Percentiles rank a stretch among this genome's conserved stretches.
These are phyloP conservation scores for Drosophila asahinai DNA, from an alignment of 1,140 invertebrate species.

Conservation along the genomic window DNA sequence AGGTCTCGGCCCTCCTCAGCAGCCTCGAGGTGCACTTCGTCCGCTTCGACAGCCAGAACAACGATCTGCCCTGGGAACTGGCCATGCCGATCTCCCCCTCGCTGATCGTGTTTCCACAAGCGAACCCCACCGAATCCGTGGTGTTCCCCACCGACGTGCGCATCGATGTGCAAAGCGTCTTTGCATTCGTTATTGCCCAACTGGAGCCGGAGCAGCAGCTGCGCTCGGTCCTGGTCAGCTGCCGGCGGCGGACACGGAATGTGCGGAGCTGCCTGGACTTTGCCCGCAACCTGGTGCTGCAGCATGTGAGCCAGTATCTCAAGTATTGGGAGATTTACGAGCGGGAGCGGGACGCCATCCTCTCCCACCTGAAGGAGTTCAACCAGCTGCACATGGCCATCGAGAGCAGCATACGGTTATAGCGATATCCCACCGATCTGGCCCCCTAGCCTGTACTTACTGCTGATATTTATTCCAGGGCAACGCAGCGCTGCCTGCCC, in stretches of 20 bases:
- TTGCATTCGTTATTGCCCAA: constrained; percentile 71
- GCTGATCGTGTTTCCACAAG: constrained; percentile 67
- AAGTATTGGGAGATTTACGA: constrained; percentile 71
- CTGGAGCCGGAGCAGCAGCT: constrained; percentile 68
- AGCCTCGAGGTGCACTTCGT: constrained; percentile 62
- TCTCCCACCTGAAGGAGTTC: constrained; percentile 66
- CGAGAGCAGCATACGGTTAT: constrained; percentile 68
- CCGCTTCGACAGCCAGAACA: constrained; percentile 62
- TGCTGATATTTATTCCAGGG: constrained; percentile 32
- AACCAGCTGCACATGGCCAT: constrained; percentile 71
- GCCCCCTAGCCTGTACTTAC: constrained; percentile 8
- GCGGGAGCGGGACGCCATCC: constrained; percentile 58
- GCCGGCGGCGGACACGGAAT: constrained; percentile 50
- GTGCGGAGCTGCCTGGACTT: constrained; percentile 72
- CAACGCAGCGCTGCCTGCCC: constrained; percentile 1
- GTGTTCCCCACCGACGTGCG: constrained; percentile 65
- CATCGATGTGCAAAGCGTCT: constrained; percentile 64
- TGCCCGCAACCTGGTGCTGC: constrained; percentile 60
- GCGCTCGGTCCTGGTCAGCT: constrained; percentile 55
- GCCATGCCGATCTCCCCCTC: constrained; percentile 62
- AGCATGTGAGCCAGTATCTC: constrained; percentile 68
- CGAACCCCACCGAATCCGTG: constrained; percentile 50
- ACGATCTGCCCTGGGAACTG: constrained; percentile 77
- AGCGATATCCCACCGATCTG: constrained; percentile 24
- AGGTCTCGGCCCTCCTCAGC: constrained; percentile 60